A percentile compares a stretch with the other conserved stretches of the same genome.
Conservation (phyloP, 2,888 invertebrate genomes). For the Gari tellinella region DNA sequence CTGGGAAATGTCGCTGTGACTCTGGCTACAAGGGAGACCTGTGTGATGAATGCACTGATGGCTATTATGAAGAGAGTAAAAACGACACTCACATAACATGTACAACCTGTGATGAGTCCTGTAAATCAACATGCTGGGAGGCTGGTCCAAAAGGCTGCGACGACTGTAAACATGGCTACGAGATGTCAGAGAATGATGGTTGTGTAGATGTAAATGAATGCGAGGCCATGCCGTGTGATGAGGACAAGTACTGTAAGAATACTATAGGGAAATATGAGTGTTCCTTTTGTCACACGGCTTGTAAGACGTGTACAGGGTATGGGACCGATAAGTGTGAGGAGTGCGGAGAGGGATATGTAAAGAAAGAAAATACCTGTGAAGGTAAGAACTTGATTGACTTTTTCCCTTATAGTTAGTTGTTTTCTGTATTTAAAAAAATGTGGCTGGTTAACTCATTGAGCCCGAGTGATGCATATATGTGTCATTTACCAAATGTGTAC, state of each 20-base stretch:
- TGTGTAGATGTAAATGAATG: conserved; percentile 95
- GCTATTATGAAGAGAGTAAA: conserved; percentile 86
- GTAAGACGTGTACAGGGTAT: conserved; percentile 93
- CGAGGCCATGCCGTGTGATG: conserved; percentile 86
- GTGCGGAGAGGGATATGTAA: conserved; percentile 90
- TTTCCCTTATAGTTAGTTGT: too few species aligned
- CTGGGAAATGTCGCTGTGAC: conserved; percentile 95
- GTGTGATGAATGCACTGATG: conserved; percentile 92
- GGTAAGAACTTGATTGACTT: conserved; percentile 1
- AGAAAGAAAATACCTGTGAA: conserved; percentile 7
- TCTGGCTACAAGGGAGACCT: conserved; percentile 91
- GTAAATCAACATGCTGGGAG: conserved; percentile 90
- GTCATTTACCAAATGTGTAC: too few species aligned
- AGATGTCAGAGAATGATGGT: conserved; percentile 89
- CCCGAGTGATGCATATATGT: too few species aligned
- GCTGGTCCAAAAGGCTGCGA: conserved; percentile 88
- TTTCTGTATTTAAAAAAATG: too few species aligned
- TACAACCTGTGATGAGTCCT: conserved; percentile 91
- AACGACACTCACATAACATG: conserved; percentile 85
- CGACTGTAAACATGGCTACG: conserved; percentile 90
- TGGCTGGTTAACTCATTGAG: too few species aligned
- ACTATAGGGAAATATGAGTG: conserved; percentile 93
- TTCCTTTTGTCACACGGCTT: conserved; percentile 91
- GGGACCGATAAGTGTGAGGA: conserved; percentile 95
- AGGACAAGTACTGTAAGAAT: conserved; percentile 94